Evolutionary conservation across 1,140 invertebrate genomes (phyloP).

Genomic region (Patella vulgata): DNA sequence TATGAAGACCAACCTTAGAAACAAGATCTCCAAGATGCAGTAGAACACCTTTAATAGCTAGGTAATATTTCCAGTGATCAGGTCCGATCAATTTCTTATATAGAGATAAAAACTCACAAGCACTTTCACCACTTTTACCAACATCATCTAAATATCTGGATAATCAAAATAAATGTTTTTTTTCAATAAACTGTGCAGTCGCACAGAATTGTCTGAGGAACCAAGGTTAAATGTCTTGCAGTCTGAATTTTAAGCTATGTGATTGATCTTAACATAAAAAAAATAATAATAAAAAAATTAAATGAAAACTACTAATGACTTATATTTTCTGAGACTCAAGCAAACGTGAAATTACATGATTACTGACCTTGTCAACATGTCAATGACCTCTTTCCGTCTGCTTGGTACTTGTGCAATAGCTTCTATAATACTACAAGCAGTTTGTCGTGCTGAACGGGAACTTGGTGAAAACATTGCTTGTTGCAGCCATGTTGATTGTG

Average conservation of each 20-base stretch:
- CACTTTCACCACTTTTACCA: slow-evolving; percentile 79
- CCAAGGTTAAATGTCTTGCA: background rate
- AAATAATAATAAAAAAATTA: background rate
- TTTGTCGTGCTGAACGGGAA: slow-evolving; percentile 85
- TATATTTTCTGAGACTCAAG: too few relatives aligned
- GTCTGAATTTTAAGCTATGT: background rate
- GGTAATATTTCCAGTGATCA: slow-evolving; percentile 84
- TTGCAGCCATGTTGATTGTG: slow-evolving; percentile 81
- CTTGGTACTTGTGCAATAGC: slow-evolving; percentile 74
- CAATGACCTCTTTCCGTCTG: slow-evolving; percentile 73
- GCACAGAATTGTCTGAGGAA: background rate
- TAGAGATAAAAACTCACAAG: slow-evolving; percentile 80
- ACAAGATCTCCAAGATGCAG: slow-evolving; percentile 85
- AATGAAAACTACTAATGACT: too few relatives aligned
- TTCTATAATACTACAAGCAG: slow-evolving; percentile 89
- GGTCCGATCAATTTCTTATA: slow-evolving; percentile 83
- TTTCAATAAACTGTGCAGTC: too few relatives aligned
- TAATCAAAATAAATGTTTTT: too few relatives aligned
- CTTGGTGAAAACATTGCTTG: slow-evolving; percentile 91
- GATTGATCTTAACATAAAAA: background rate
- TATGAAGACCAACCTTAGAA: slow-evolving; percentile 73
- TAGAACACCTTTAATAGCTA: slow-evolving; percentile 83
- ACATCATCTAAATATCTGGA: slow-evolving; percentile 78
- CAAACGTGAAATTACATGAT: too few relatives aligned
- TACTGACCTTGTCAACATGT: slow-evolving; percentile 78